A percentile compares a stretch with the other conserved stretches of the same genome.
Conservation (phyloP, 2,113 vertebrate genomes). For the Ailuropoda melanoleuca region DNA sequence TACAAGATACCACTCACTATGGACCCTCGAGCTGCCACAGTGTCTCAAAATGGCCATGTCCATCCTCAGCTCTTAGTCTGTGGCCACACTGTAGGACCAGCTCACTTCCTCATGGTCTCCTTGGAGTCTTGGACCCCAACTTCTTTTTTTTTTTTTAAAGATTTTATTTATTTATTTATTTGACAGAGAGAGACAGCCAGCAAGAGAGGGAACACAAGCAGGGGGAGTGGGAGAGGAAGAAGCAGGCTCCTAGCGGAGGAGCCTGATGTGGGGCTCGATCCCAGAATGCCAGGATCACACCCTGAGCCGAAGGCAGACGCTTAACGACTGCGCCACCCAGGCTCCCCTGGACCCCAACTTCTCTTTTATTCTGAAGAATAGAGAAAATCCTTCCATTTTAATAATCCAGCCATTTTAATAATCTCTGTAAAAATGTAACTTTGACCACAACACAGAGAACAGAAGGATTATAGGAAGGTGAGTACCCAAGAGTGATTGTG, state of each 20-base stretch:
- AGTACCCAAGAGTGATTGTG: not conserved
- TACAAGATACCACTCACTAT: not conserved
- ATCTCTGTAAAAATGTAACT: not conserved
- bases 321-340: too few species aligned
- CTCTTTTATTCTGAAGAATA: constrained; percentile 9
- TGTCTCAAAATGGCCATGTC: not conserved
- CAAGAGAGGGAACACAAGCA: too few species aligned
- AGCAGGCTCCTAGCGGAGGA: too few species aligned
- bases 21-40: not conserved
- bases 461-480: not conserved
- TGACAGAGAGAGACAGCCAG: too few species aligned
- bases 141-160: too few species aligned
- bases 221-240: too few species aligned
- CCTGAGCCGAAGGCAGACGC: too few species aligned
- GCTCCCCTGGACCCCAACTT: not conserved
- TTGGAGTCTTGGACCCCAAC: not conserved
- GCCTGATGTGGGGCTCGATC: too few species aligned
- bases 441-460: not conserved
- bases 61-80: not conserved
- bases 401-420: not conserved
- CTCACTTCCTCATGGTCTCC: not conserved
- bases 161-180: too few species aligned
- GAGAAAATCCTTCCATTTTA: not conserved
- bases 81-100: not conserved
- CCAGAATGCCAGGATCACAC: too few species aligned